Percentiles rank a stretch among this genome's conserved stretches.
phyloP scores from a whole-genome alignment of 2,888 invertebrate species.

The Leucophora obtusa region DNA sequence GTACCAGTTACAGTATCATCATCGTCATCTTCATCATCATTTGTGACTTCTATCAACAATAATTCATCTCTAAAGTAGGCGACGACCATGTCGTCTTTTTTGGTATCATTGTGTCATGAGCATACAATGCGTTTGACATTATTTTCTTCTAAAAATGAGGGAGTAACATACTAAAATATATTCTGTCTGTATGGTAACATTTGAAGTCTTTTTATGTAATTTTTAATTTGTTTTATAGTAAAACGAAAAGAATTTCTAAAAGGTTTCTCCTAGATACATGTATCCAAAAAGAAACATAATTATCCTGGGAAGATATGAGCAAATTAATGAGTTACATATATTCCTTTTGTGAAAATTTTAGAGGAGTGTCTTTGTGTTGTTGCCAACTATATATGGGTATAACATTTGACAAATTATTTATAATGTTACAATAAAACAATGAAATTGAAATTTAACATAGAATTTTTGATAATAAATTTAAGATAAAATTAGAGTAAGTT shows the following conservation, averaged over 20 bases:
- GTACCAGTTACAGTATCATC: conserved; percentile 9
- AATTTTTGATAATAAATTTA: background rate
- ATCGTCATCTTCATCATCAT: background rate
- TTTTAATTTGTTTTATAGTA: background rate
- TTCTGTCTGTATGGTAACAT: background rate
- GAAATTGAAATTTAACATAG: background rate
- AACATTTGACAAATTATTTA: background rate
- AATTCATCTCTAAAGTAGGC: conserved; percentile 22
- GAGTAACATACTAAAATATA: conserved; percentile 8
- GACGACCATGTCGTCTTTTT: background rate
- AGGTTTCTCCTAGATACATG: background rate
- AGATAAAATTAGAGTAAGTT: too few species aligned
- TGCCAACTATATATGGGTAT: background rate
- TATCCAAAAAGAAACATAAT: background rate
- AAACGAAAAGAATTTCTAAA: background rate
- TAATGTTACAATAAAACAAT: background rate
- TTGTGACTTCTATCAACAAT: conserved; percentile 22
- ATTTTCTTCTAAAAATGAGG: conserved; percentile 7
- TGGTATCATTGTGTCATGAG: background rate
- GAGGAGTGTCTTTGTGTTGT: background rate
- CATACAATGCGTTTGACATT: conserved; percentile 25
- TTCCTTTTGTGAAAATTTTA: background rate
- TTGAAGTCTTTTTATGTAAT: background rate
- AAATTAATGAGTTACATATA: background rate
- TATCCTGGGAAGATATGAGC: background rate